Evolutionary conservation across 2,113 vertebrate genomes (phyloP).

Genomic region (Nyctereutes procyonoides): DNA sequence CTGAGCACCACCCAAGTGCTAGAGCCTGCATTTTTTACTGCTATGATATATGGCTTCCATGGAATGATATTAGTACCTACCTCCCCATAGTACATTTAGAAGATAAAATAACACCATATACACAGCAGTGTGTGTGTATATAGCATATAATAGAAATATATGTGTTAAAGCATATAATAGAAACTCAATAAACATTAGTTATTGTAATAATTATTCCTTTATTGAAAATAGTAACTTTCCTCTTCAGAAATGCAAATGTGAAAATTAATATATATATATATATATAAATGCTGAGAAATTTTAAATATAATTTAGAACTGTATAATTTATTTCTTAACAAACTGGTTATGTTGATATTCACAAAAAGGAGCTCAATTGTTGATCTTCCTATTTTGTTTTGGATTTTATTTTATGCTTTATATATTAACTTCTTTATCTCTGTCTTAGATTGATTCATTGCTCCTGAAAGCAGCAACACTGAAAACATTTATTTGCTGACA

Average conservation of each 20-base stretch:
- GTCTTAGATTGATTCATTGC: background rate
- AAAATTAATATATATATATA: background rate
- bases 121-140: background rate
- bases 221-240: conserved; percentile 40
- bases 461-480: background rate
- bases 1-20: background rate
- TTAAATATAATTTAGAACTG: background rate
- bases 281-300: background rate
- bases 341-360: conserved; percentile 31
- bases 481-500: background rate
- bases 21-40: background rate
- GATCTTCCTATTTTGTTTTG: conserved; percentile 35
- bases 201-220: background rate
- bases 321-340: conserved; percentile 30
- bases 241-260: conserved; percentile 18
- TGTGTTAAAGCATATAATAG: background rate
- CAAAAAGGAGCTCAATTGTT: background rate
- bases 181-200: background rate
- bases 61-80: background rate
- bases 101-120: background rate
- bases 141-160: background rate
- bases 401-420: conserved; percentile 36
- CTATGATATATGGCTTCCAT: background rate
- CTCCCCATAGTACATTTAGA: background rate
- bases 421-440: background rate